A percentile compares a stretch with the other conserved stretches of the same genome.
Evolutionary conservation across 2,113 vertebrate species (phyloP).

Genomic region (Lethenteron camtschaticum): DNA sequence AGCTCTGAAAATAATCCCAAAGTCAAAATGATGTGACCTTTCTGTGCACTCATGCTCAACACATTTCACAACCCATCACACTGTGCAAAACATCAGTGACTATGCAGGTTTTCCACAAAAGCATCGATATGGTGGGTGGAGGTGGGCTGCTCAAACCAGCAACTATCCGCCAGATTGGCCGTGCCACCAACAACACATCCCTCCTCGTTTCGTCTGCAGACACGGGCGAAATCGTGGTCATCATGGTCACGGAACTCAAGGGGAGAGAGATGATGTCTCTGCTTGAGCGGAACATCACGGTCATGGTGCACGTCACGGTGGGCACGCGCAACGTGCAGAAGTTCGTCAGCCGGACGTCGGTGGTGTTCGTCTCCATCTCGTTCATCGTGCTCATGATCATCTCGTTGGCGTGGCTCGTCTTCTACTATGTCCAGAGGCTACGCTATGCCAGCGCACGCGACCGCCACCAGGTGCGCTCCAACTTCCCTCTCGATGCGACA

Average conservation of each 20-base stretch:
- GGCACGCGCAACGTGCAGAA: conserved; percentile 95
- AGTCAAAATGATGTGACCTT: no score
- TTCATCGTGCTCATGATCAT: conserved; percentile 99
- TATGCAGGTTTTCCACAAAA: no score
- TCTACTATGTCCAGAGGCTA: conserved; percentile 97
- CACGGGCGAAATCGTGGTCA: conserved; percentile 61
- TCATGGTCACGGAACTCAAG: conserved; percentile 90
- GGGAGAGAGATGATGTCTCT: conserved; percentile 62
- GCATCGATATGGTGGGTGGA: no score
- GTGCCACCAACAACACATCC: background rate
- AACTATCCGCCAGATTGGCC: no score
- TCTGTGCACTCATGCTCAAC: no score
- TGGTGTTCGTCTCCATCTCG: conserved; percentile 97
- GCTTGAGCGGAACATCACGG: conserved; percentile 45
- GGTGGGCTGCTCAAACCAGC: no score
- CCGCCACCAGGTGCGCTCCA: conserved; percentile 57
- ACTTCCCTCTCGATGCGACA: background rate
- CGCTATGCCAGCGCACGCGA: conserved; percentile 85
- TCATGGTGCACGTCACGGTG: conserved; percentile 69
- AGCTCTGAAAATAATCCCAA: no score
- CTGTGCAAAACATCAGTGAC: no score
- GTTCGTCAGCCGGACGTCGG: conserved; percentile 85
- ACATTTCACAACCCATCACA: no score
- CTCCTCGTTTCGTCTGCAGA: conserved; percentile 21
- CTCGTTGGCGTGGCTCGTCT: conserved; percentile 90